phyloP scores from a whole-genome alignment of 53 echinoderm and acorn worm genomes.

The Zoroaster sp. region DNA sequence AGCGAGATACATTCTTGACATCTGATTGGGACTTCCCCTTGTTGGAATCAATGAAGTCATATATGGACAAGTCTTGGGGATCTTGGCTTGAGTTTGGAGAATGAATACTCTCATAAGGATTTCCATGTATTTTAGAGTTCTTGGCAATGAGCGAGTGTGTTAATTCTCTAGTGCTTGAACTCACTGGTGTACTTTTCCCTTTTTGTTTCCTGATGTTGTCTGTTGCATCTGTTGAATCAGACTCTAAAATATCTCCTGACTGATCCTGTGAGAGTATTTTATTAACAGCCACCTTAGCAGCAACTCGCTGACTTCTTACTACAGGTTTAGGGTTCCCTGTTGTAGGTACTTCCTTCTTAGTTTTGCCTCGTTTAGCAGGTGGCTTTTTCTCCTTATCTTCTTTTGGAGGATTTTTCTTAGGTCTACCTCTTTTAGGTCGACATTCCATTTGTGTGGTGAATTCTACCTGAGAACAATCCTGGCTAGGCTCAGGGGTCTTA shows the following conservation, averaged over 20 bases:
- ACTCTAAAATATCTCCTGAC: background rate
- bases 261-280: background rate
- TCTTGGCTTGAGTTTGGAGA: background rate
- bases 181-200: background rate
- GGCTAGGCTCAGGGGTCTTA: background rate
- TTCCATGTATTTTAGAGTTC: background rate
- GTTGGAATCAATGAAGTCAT: background rate
- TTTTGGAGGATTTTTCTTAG: background rate
- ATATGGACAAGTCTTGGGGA: background rate
- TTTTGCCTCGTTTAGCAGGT: background rate
- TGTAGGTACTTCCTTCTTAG: background rate
- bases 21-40: background rate
- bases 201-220: background rate
- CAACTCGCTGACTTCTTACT: background rate
- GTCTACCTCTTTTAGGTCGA: constrained; percentile 3
- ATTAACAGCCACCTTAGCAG: background rate
- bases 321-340: background rate
- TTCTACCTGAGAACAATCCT: constrained; percentile 19
- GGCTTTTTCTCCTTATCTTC: constrained; percentile 7
- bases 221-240: background rate
- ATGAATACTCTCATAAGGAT: background rate
- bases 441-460: constrained; percentile 17
- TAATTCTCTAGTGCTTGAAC: background rate
- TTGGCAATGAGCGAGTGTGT: background rate
- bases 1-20: background rate